Evolutionary conservation across 2,888 invertebrate species (phyloP).

Genomic region (Chrysolina oricalcia): DNA sequence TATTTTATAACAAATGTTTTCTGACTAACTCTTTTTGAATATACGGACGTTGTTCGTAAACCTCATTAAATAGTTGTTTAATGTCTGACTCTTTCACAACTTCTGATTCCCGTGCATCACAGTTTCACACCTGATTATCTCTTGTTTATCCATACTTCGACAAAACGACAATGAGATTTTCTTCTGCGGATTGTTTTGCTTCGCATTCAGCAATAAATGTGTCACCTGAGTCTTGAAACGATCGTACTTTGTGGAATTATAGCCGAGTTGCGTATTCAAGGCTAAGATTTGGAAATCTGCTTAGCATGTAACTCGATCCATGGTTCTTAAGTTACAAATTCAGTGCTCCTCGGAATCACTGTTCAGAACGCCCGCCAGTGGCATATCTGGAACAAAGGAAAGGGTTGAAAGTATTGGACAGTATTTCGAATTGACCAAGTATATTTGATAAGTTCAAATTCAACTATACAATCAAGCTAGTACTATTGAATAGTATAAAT

Average conservation of each 20-base stretch:
- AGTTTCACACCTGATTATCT: no score
- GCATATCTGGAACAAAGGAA: not conserved
- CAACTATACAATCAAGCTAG: no score
- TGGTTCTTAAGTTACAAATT: slow-evolving; percentile 2
- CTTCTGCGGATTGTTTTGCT: not conserved
- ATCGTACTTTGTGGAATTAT: slow-evolving; percentile 16
- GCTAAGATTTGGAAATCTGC: slow-evolving; percentile 19
- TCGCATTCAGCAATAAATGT: slow-evolving; percentile 11
- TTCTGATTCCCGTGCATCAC: no score
- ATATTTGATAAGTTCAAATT: no score
- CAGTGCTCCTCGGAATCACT: not conserved
- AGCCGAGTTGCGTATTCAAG: slow-evolving; percentile 13
- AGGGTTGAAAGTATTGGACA: not conserved
- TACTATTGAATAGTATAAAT: no score
- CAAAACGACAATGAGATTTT: not conserved
- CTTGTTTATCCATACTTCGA: not conserved
- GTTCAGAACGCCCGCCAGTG: not conserved
- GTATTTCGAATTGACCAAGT: not conserved
- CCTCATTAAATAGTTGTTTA: no score
- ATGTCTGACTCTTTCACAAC: no score
- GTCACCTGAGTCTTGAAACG: slow-evolving; percentile 17
- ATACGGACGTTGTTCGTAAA: no score
- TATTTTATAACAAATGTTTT: no score
- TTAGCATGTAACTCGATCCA: not conserved
- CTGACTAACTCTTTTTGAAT: no score